Evolutionary conservation across 2,113 vertebrate species (phyloP), one percentile per base, ranked within the genome.

Genomic region (Carollia perspicillata): DNA sequence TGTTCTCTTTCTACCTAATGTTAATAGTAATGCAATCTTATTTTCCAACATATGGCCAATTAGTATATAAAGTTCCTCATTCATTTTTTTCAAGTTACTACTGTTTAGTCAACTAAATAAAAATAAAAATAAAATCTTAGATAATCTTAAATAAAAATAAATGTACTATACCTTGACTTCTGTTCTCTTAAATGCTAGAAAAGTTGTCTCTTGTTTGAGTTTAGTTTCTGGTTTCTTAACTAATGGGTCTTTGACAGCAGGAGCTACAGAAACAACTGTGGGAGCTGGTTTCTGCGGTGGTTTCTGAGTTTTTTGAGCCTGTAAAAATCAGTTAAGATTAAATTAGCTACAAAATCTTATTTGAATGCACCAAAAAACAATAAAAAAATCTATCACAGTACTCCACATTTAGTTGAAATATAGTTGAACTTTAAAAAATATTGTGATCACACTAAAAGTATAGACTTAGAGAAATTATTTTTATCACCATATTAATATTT

Each of bases 221-320:
- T 99, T 99, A 47, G 99, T 97, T 98, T 99, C 99, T 6, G 99
- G 97, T 97, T 99, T 99, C 97, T 99, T 99, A 90, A 99, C 99
- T 96, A 99, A 95, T 0, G 99, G 99, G 96, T 99, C 99, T 97
- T 99, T 99, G 88, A 99, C 98, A 94, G 99, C 98, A 1, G 99
- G 99, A 63, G 98, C 98, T 35, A 99, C 98, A 63, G 99, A 99
- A 79, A 99, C 98, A 51, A 99, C 99, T 1, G 98, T 98, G n/a
- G 99, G 99, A 33, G 99, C 99, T 5, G 99, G 99, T 95, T 99
- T 99, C 97, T 99, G 99, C 69, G 99, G 98, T 74, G 99, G 99
- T 89, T 99, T 99, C 98, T 99, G 99, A 81, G 99, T 99, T 98
- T 99, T 99, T 83, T 99, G 99, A 95, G 99, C 99, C 99, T 99